These are phyloP conservation scores for Oryctolagus cuniculus DNA, from an alignment of 2,113 vertebrate species.

Conservation along the genomic window mOryCun1.1 NC_091450.1:20890001-20890500, in stretches of 20 bases:
- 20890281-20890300: background rate
- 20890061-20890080: background rate
- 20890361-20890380: background rate
- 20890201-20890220: background rate
- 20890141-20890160: background rate
- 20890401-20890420: background rate
- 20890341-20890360: background rate
- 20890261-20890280: background rate
- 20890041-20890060: background rate
- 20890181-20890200: background rate
- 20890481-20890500: too few species aligned
- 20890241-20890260: background rate
- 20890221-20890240: too few species aligned
- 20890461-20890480: too few species aligned
- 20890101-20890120: background rate
- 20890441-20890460: too few species aligned
- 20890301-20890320: slow-evolving; percentile 26
- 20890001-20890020: background rate
- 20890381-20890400: background rate
- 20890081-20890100: slow-evolving; percentile 33
- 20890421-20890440: too few species aligned
- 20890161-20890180: too few species aligned
- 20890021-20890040: background rate
- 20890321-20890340: background rate
- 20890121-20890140: background rate